Evolutionary conservation across 2,113 vertebrate species (phyloP), one percentile per base, ranked within the genome.

Genomic region (Malurus elegans): DNA sequence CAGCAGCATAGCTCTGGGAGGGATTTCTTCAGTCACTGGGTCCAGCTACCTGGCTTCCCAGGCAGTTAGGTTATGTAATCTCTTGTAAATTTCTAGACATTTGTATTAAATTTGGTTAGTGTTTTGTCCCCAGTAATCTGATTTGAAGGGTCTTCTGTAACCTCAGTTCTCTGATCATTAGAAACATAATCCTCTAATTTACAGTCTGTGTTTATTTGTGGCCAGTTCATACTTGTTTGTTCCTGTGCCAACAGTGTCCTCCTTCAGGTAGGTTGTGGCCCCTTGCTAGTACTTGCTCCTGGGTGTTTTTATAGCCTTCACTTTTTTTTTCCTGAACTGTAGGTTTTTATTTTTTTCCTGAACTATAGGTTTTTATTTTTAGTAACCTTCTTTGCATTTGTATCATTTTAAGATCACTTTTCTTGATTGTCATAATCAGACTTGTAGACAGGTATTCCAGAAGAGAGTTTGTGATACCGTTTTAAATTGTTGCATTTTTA

Each of bases 101-200:
- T 95, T 94, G 38, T 88, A 80, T 93, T 93, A 88, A 88, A 62
- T 93, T 69, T 58, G 74, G 78, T 50, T 88, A 28, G 58, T 62
- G 25, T 88, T 96, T 94, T 92, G 88, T 74, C 42, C 86, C 62
- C 54, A 58, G 50, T 93, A 93, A 76, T 95, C 86, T 95, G 82
- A 92, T 94, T 94, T 90, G 71, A 80, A 94, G 32, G 42, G 60
- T 86, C 79, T 88, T 94, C 79, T 8, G 4, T 92, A 93, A 80
- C 93, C 90, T 93, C 60, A 54, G 71, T 90, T 88, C 86, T 86
- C 67, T 93, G 71, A 93, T 97, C 86, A 83, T 97, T 96, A 95
- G 94, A 88, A 90, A 80, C 60, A 19, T 96, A 94, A 97, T 96
- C 95, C 94, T 93, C 88, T 94, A 12, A 95, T 94, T 93, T 83